phyloP scores from a whole-genome alignment of 2,797 vertebrate genomes.

The Dendrocincla tyrannina region DNA sequence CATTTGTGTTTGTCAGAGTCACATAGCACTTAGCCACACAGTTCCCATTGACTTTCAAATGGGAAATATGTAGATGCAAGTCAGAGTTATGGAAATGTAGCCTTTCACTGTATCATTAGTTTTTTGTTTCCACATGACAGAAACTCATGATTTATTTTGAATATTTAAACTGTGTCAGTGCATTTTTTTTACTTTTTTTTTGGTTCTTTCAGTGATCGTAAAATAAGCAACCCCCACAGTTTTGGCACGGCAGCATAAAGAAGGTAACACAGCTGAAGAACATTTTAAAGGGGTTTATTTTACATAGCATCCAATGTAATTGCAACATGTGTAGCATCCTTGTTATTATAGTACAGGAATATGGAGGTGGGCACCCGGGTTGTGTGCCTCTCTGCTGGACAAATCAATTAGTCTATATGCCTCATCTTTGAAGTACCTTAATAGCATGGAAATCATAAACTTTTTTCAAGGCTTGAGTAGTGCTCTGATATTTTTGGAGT shows the following conservation, averaged over 20 bases:
- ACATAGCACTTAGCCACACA: not conserved
- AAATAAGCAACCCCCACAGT: not conserved
- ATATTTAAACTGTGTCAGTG: conserved; percentile 26
- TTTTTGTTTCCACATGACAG: conserved; percentile 63
- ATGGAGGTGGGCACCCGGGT: not conserved
- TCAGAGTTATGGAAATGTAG: conserved; percentile 62
- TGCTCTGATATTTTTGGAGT: not conserved
- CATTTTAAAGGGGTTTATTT: not conserved
- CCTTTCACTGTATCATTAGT: conserved; percentile 61
- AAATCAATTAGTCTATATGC: not conserved
- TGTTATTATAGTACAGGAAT: not conserved
- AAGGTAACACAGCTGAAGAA: not conserved
- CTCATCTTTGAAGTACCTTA: not conserved
- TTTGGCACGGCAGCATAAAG: not conserved
- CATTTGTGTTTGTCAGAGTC: not conserved
- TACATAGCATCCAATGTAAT: not conserved
- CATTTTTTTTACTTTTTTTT: not conserved
- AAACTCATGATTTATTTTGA: conserved; percentile 59
- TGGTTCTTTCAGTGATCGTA: not conserved
- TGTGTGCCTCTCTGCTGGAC: not conserved
- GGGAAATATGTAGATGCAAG: conserved; percentile 45
- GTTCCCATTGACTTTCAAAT: conserved; percentile 61
- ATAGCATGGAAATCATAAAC: not conserved
- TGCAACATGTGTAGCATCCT: not conserved
- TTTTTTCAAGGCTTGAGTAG: not conserved